Evolutionary conservation across 2,797 vertebrate species (phyloP).

Genomic region (Neopelma chrysocephalum): DNA sequence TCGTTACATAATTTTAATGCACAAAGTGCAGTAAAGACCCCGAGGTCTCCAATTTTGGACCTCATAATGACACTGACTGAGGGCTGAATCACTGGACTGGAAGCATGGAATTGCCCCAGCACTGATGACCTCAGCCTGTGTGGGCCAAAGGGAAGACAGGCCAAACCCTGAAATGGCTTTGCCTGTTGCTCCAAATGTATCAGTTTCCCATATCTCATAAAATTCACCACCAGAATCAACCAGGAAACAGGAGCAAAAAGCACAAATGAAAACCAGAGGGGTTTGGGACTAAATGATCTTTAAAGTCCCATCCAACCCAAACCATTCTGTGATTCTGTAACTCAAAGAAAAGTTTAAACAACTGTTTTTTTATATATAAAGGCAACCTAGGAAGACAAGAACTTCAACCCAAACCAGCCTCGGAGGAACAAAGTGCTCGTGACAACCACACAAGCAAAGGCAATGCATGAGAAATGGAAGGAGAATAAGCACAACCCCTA

Average conservation of each 20-base stretch:
- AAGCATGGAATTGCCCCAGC: not conserved
- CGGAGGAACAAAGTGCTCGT: not conserved
- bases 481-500: not conserved
- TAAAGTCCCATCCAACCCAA: not conserved
- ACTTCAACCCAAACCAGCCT: not conserved
- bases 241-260: not conserved
- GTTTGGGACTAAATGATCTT: not conserved
- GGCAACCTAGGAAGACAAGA: not conserved
- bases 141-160: not conserved
- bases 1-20: constrained; percentile 29
- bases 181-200: not conserved
- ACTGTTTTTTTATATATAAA: not conserved
- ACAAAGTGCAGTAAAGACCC: not conserved
- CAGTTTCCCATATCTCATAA: not conserved
- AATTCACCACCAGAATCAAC: not conserved
- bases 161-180: not conserved
- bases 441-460: not conserved
- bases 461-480: not conserved
- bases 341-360: not conserved
- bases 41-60: not conserved
- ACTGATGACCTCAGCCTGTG: not conserved
- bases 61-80: not conserved
- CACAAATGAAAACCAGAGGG: not conserved
- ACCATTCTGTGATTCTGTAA: not conserved
- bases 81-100: not conserved